Base-by-base conservation (phyloP, 2,888 invertebrate genomes). In the Cynaeus angustus region DNA sequence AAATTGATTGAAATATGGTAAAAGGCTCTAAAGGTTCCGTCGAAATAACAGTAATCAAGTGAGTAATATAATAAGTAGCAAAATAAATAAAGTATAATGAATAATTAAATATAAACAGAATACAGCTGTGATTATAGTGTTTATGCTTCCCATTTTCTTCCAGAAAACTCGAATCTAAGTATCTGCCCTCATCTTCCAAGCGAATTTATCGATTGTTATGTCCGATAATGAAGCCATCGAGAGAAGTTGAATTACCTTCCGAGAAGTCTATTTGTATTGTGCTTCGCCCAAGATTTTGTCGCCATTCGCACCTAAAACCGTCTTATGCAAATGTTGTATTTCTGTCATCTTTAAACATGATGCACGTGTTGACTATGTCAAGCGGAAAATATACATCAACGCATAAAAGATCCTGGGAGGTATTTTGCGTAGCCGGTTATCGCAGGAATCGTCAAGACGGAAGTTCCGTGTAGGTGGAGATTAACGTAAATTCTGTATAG, bases 211-310 rank as follows among this genome's bases (percentile, higher is more conserved):
- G 55, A 37, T 38, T 16, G 55, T 55, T 14, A 6, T 13, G 55
- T 33, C 38, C 33, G 55, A 55, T 55, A 55, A 55, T 55, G 55
- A 55, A 55, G 33, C 55, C 33, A 38, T 55, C 55, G 9, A 12
- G 4, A 8, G 52, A 48, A 16, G 52, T 14, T 14, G 16, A 37
- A 55, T 55, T 37, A 37, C 55, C 55, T 55, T 37, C 33, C 37
- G 14, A 14, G 38, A 55, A 55, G 55, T 55, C 55, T 26, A 55
- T 55, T 55, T 55, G 38, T 55, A 10, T 37, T 37, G 37, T 9
- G 38, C 50, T 12, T 30, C 55, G 33, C 33, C 37, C 10, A 55
- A 55, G 37, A 55, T 37, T 55, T 38, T 30, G 52, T 52, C 52
- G 30, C 28, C 33, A n/a, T 5, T 12, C 28, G 6, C 14, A 7